Base-by-base conservation (phyloP, 2,113 vertebrate genomes). In the Hippocampus barbouri region DNA sequence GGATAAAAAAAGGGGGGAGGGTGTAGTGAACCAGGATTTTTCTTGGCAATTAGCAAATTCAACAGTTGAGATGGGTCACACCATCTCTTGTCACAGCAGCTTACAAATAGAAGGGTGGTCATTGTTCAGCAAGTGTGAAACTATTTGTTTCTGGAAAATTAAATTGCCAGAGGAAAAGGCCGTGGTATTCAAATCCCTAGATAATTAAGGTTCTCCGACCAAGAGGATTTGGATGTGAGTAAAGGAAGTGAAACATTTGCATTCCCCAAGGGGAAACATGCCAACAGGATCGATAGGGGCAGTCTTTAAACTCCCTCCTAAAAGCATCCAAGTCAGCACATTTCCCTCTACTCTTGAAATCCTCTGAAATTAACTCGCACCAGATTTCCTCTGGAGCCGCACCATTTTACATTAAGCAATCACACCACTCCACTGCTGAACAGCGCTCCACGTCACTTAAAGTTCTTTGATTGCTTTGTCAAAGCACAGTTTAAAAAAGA, bases 211-310 rank as follows among this genome's bases (percentile, higher is more conserved):
- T 85, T 86, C 77, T 66, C 78, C 74, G 76, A 80, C 83, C 73
- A 80, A 79, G 77, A 85, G 79, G 81, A 75, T 84, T 85, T 84
- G 71, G 74, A 87, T 83, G 81, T 84, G 77, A 77, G 79, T 84
- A 86, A 80, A 89, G 73, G 76, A 86, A 87, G 75, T 80, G 79
- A 86, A 87, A 79, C 78, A 91, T 88, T 88, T 90, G 85, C 88
- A 91, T 90, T 86, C 77, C 86, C 89, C 86, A 80, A 83, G 85
- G 86, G 88, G 79, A 70, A 78, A 73, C 68, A 20, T 83, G 87
- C 88, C 88, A 90, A 85, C 81, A 89, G 85, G 86, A 91, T 89
- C 90, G 79, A 90, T 90, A 89, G 89, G 34, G 70, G 80, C 83
- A 74, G 78, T 72, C 73, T 83, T 62, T 61, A 75, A 83, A 79